phyloP scores from a whole-genome alignment of 2,797 vertebrate genomes.

The Acestrorhynchus altus region DNA sequence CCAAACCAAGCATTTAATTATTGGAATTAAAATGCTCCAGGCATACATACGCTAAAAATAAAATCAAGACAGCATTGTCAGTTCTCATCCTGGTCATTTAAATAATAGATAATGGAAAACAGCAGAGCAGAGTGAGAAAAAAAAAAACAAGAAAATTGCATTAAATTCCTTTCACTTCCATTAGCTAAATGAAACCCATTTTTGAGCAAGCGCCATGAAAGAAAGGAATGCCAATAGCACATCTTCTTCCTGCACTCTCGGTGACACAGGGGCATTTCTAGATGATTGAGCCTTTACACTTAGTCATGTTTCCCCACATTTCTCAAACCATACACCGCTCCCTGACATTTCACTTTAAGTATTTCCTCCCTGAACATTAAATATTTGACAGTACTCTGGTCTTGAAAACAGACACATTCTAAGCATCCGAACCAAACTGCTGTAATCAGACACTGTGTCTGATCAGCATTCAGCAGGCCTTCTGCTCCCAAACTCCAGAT shows the following conservation, averaged over 20 bases:
- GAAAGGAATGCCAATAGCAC: conserved; percentile 13
- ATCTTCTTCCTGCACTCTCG: not conserved
- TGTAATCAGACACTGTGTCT: not conserved
- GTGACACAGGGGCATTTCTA: conserved; percentile 19
- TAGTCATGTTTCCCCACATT: conserved; percentile 7
- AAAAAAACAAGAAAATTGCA: conserved; percentile 33
- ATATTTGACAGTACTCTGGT: not conserved
- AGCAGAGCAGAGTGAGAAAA: conserved; percentile 27
- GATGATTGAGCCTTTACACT: not conserved
- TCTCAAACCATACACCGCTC: conserved; percentile 1
- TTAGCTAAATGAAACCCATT: conserved; percentile 51
- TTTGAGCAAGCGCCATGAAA: conserved; percentile 49
- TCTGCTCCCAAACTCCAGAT: not conserved
- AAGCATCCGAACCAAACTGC: conserved; percentile 12
- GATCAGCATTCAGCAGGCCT: not conserved
- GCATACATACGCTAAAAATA: conserved; percentile 24
- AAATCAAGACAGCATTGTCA: conserved; percentile 40
- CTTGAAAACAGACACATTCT: not conserved
- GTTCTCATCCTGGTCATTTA: conserved; percentile 43
- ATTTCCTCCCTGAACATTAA: conserved; percentile 20
- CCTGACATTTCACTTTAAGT: conserved; percentile 11
- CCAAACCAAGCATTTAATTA: conserved; percentile 41
- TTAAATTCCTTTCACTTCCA: conserved; percentile 28
- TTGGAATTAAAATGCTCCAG: conserved; percentile 15
- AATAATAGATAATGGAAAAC: conserved; percentile 55